Evolutionary conservation across 2,888 invertebrate genomes (phyloP), one percentile per base, ranked within the genome.

Genomic region (Eupeodes latifasciatus): DNA sequence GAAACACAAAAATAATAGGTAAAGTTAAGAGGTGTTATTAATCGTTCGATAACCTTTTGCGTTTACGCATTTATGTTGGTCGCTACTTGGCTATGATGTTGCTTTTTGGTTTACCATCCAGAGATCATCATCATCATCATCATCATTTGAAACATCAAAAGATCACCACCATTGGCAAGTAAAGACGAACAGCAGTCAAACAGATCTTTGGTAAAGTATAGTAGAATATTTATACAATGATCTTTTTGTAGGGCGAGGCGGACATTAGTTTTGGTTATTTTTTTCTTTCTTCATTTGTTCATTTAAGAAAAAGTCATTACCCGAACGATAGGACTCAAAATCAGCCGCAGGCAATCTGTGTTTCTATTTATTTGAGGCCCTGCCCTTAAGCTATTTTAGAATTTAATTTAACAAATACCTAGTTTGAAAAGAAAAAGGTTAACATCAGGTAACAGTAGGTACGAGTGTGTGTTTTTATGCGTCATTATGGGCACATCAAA

Each of bases 21-120:
- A 85, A 85, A 85, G 79, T 85, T 76, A 89, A 89, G 89, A 89
- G 89, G 85, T 85, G 85, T 89, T 89, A 85, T 89, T 89, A 85
- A 89, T 89, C 89, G 89, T 89, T 89, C 89, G 89, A 89, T 89
- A 85, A 89, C 89, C 89, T 89, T 89, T 89, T 85, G 85, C 89
- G 81, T 85, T 89, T 85, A 85, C 85, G 85, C 79, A 89, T 85
- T 85, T 85, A 89, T 85, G 89, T 85, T 85, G 85, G 72, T 82
- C 66, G 78, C 81, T 82, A 89, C 81, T 85, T 76, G 67, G 61
- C 85, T 81, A 78, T 66, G 59, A 72, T 76, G 81, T 61, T 82
- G 61, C 49, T 44, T 81, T 75, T 66, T 47, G 66, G 76, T 71
- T 71, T 47, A 49, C 72, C 47, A 27, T 27, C 27, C 2, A 74